Evolutionary conservation across 2,797 vertebrate species (phyloP).

Genomic region (Falco columbarius): DNA sequence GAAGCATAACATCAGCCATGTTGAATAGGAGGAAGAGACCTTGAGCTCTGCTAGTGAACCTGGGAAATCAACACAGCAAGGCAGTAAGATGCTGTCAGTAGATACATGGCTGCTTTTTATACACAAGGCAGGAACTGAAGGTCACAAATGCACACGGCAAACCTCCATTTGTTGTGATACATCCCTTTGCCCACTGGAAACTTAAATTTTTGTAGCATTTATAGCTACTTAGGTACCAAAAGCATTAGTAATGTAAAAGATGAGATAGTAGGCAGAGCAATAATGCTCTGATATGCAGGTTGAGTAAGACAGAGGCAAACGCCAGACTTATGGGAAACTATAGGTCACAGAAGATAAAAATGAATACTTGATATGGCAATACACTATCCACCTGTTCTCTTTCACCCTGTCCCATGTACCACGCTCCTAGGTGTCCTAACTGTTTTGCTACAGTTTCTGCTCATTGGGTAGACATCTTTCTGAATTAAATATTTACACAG

Average conservation of each 20-base stretch:
- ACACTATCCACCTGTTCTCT: not conserved
- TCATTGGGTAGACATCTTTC: not conserved
- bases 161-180: not conserved
- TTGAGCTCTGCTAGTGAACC: not conserved
- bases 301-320: not conserved
- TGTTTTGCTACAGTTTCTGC: not conserved
- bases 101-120: not conserved
- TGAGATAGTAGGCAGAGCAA: not conserved
- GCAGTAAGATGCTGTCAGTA: not conserved
- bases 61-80: not conserved
- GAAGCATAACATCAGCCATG: not conserved
- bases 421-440: not conserved
- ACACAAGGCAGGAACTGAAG: not conserved
- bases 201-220: not conserved
- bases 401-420: not conserved
- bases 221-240: not conserved
- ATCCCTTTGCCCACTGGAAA: not conserved
- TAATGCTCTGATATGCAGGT: not conserved
- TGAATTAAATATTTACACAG: not conserved
- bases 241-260: not conserved
- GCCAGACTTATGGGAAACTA: not conserved
- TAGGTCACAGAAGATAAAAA: not conserved
- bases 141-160: not conserved
- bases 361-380: not conserved
- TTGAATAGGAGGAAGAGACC: not conserved